These are phyloP conservation scores for Myotis lucifugus DNA, from an alignment of 2,113 vertebrate genomes.

Conservation along the genomic window DNA sequence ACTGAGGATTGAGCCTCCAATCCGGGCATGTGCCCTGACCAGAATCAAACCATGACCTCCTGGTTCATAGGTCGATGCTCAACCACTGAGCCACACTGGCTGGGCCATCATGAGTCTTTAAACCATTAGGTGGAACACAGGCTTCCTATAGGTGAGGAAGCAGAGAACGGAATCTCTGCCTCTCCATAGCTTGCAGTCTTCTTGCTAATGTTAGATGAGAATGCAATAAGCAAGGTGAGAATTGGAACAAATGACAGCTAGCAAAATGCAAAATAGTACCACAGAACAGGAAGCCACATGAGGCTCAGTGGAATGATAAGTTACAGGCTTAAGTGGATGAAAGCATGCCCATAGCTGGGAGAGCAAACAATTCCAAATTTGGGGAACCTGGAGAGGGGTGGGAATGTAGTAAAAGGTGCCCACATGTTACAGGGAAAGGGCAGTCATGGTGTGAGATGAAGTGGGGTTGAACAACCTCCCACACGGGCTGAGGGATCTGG, in stretches of 20 bases:
- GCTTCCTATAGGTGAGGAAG: not conserved
- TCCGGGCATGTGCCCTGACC: too few relatives aligned
- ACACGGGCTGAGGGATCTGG: rapidly evolving
- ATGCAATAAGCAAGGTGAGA: not conserved
- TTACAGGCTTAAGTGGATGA: not conserved
- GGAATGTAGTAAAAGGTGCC: rapidly evolving
- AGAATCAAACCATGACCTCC: too few relatives aligned
- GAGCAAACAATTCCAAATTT: not conserved
- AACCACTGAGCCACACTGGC: too few relatives aligned
- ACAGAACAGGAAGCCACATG: rapidly evolving
- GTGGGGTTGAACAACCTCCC: not conserved
- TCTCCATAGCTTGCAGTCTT: not conserved
- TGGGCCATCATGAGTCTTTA: not conserved
- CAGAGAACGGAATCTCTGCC: not conserved
- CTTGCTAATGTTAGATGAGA: not conserved
- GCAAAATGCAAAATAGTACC: not conserved
- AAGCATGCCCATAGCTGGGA: not conserved
- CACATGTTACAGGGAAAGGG: rapidly evolving
- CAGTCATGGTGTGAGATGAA: not conserved
- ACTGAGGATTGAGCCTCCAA: too few relatives aligned
- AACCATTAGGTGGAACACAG: not conserved
- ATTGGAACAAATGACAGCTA: not conserved
- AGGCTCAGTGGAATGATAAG: too few relatives aligned
- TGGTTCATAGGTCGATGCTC: too few relatives aligned
- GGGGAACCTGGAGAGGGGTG: not conserved